Conservation (phyloP, 2,888 invertebrate genomes). For the Laothoe populi region DNA sequence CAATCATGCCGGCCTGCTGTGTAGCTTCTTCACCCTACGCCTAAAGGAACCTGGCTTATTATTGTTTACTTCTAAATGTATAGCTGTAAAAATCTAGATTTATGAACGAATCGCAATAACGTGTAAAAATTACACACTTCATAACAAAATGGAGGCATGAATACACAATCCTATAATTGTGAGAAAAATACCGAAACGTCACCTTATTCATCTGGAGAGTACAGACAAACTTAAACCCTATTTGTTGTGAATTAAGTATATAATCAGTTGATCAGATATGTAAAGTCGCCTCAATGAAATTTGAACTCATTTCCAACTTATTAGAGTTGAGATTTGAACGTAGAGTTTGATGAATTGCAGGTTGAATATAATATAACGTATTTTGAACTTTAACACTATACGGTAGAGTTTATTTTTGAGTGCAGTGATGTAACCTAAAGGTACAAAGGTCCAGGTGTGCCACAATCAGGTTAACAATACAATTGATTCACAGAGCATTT, state of each 20-base stretch:
- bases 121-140: slow-evolving; percentile 16
- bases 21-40: too few relatives aligned
- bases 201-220: neutral
- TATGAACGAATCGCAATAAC: slow-evolving; percentile 3
- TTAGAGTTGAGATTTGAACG: neutral
- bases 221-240: neutral
- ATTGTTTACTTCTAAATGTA: too few relatives aligned
- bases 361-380: neutral
- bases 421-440: neutral
- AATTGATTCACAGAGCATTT: slow-evolving; percentile 15
- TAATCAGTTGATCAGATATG: neutral
- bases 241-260: neutral
- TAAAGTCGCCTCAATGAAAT: neutral
- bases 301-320: neutral
- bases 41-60: too few relatives aligned
- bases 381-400: neutral
- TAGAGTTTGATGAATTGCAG: neutral
- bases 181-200: slow-evolving; percentile 12
- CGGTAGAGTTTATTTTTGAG: neutral
- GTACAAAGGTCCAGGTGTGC: slow-evolving; percentile 16
- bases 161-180: neutral
- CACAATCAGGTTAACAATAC: slow-evolving; percentile 9
- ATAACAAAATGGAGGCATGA: slow-evolving; percentile 16
- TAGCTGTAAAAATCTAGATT: slow-evolving; percentile 5
- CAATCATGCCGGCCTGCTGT: too few relatives aligned